phyloP scores from a whole-genome alignment of 2,888 invertebrate genomes.

The Drosophila limbata region DNA sequence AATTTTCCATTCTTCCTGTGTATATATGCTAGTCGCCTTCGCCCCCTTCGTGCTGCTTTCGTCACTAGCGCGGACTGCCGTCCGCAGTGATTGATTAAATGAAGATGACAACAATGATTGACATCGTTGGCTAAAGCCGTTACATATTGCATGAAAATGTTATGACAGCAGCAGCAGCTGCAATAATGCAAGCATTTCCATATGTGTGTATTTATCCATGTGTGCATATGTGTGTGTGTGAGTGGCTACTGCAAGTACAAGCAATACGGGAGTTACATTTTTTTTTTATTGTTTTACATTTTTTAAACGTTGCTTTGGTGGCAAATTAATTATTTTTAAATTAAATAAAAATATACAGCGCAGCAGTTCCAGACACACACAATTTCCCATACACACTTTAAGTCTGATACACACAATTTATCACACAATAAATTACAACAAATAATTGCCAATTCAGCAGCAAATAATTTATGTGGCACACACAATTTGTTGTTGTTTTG shows the following conservation, averaged over 20 bases:
- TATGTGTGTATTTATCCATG: constrained; percentile 7
- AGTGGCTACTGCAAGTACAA: constrained; percentile 38
- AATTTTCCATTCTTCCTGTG: too few relatives aligned
- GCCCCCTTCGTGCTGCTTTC: too few relatives aligned
- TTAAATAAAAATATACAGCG: constrained; percentile 57
- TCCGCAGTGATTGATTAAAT: constrained; percentile 75
- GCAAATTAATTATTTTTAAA: constrained; percentile 68
- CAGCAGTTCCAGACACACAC: constrained; percentile 30
- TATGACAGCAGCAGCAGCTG: constrained; percentile 45
- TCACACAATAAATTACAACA: constrained; percentile 72
- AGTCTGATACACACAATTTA: constrained; percentile 49
- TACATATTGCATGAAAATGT: constrained; percentile 68
- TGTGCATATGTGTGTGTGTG: constrained; percentile 2
- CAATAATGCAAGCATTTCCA: constrained; percentile 42
- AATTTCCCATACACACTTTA: constrained; percentile 1
- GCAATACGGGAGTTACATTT: constrained; percentile 25
- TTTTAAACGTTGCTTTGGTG: constrained; percentile 34
- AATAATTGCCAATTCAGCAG: constrained; percentile 77
- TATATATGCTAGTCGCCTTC: too few relatives aligned
- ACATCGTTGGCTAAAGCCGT: constrained; percentile 73
- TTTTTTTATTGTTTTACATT: constrained; percentile 9
- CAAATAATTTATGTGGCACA: constrained; percentile 71
- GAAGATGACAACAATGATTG: constrained; percentile 75
- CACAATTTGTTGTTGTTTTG: constrained; percentile 60
- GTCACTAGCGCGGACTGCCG: too few relatives aligned